Base-by-base conservation (phyloP, 2,797 vertebrate species). In the Dallia pectoralis region DNA sequence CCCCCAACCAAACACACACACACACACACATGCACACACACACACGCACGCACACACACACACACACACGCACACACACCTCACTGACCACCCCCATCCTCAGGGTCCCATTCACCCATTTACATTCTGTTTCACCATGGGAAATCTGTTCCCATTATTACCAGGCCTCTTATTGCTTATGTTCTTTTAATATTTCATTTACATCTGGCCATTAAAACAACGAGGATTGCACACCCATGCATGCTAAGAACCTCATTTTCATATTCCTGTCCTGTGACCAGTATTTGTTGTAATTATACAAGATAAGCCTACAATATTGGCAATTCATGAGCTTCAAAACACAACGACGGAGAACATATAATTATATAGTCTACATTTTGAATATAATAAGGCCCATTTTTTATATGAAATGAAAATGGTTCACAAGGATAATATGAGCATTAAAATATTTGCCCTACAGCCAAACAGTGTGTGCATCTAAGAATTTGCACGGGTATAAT, bases 121-220 rank as follows among this genome's bases (percentile, higher is more conserved):
- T 76, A 83, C 77, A 82, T 76, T 59, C 80, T 77, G 70, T 74
- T 19, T 76, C 80, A 83, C 77, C 83, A 71, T 76, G 75, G 84
- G 83, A 81, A 86, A 84, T 81, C 75, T 76, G 77, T 74, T 73
- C 66, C 79, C 33, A 84, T 85, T 80, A 85, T 85, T 84, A 84
- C 74, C 78, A 77, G 25, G 78, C 62, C 69, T 77, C 70, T 85
- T 86, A 87, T 83, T 85, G 80, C 85, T 78, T 78, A 68, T 75
- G 72, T 82, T 84, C 82, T 77, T 82, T 79, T 79, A 80, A 87
- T 84, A 88, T 81, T 75, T 74, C 30, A 79, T 84, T 73, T 79
- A 75, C 40, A 78, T 75, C 53, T 68, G 73, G 62, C 71, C 75
- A 77, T 79, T 82, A 77, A 77, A 82, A 53, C 70, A 59, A 30